A percentile compares a stretch with the other conserved stretches of the same genome.
Conservation (phyloP, 2,113 vertebrate genomes). For the Semicossyphus pulcher region DNA sequence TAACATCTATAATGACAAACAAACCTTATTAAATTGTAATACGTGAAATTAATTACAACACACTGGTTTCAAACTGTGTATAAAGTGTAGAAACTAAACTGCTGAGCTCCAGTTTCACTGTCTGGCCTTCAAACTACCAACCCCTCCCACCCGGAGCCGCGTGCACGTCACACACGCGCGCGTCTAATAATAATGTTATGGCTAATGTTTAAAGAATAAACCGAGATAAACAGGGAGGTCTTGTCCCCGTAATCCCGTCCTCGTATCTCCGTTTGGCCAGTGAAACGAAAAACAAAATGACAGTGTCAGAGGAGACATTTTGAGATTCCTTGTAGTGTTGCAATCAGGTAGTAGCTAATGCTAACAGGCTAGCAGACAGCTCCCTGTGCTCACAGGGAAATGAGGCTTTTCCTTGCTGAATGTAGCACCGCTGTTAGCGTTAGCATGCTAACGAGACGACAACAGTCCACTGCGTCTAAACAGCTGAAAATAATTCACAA, state of each 20-base stretch:
- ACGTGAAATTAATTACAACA: too few species aligned
- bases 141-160: background rate
- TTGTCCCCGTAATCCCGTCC: background rate
- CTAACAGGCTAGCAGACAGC: constrained; percentile 51
- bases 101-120: background rate
- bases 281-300: constrained; percentile 18
- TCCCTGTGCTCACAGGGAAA: background rate
- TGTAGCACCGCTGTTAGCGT: constrained; percentile 38
- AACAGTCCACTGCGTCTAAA: background rate
- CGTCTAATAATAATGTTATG: background rate
- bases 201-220: background rate
- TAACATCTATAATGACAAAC: too few species aligned
- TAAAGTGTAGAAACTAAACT: too few species aligned
- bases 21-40: too few species aligned
- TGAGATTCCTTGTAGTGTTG: constrained; percentile 53
- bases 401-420: constrained; percentile 6
- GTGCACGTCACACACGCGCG: background rate
- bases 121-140: background rate
- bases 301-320: constrained; percentile 66
- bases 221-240: background rate
- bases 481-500: rapidly evolving
- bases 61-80: too few species aligned
- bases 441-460: constrained; percentile 49
- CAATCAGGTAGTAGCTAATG: constrained; percentile 45
- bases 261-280: background rate